Percentiles rank a stretch among this genome's conserved stretches.
Evolutionary conservation across 92 coral and sea anemone genomes (phyloP).

Genomic region (Phenganax stokvisi): DNA sequence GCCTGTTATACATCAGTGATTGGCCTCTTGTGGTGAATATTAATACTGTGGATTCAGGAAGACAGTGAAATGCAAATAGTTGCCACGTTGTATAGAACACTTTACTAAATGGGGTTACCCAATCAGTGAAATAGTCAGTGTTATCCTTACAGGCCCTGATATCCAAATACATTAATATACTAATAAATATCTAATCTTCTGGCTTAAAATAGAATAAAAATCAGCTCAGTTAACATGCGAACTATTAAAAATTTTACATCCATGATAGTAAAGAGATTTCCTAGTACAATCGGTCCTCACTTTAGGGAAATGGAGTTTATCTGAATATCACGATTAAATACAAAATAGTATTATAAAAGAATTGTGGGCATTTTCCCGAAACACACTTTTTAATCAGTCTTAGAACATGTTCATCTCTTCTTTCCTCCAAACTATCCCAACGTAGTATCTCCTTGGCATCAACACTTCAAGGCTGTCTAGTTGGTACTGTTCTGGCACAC

Average conservation of each 20-base stretch:
- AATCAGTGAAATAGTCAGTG: not conserved
- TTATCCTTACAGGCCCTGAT: slow-evolving; percentile 8
- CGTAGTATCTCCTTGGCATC: slow-evolving; percentile 16
- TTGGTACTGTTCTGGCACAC: slow-evolving; percentile 14
- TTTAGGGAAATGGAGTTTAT: slow-evolving; percentile 7
- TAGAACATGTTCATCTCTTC: slow-evolving; percentile 6
- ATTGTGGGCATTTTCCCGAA: not conserved
- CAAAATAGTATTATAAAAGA: not conserved
- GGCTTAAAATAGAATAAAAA: not conserved
- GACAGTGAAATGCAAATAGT: too few species aligned
- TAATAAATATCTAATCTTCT: not conserved
- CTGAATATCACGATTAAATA: not conserved
- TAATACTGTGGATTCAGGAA: too few species aligned
- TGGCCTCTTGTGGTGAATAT: too few species aligned
- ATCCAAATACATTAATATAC: not conserved
- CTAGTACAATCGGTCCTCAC: slow-evolving; percentile 5
- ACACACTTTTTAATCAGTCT: not conserved
- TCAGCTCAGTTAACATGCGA: not conserved
- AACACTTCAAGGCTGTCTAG: slow-evolving; percentile 7
- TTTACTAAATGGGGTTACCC: not conserved
- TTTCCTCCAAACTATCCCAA: slow-evolving; percentile 21
- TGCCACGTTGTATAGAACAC: too few species aligned
- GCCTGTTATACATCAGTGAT: too few species aligned
- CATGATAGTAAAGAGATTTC: not conserved
- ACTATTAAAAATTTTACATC: not conserved